Evolutionary conservation across 2,888 invertebrate genomes (phyloP), one percentile per base, ranked within the genome.

Genomic region (Phyllotreta cruciferae): DNA sequence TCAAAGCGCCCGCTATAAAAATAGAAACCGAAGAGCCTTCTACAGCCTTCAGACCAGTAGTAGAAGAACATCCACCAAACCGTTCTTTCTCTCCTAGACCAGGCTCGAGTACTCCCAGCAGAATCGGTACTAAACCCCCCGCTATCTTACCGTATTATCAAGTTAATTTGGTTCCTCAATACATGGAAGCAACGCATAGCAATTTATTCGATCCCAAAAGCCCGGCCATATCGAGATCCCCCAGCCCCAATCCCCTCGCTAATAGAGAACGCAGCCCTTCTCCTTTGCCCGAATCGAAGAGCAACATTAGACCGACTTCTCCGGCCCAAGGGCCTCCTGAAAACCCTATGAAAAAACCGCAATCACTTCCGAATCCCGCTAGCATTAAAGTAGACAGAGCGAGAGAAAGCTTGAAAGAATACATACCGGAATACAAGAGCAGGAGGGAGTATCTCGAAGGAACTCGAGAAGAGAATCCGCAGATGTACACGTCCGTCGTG

Each of bases 91-190:
- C 88, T 9, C 84, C 86, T 1, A 75, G 82, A 63, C 78, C 79
- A 66, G 83, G 90, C 60, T 85, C 91, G 3, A 83, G 85, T 63
- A 91, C 91, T 13, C 91, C 92, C 0, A 89, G 89, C 75, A 80
- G 86, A 81, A 88, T 87, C 62, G 91, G 90, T 76, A 89, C 90
- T 75, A 89, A 89, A 79, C 90, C 92, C 34, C 90, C 90, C 1
- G 88, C 91, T 8, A 84, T 87, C 54, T 87, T 93, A 70, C 93
- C 93, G 6, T 87, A 87, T 73, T 93, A 93, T 77, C 93, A 93
- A 80, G 88, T 88, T 79, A 89, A 90, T 79, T 83, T 92, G 70
- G 87, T 90, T 37, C 85, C 88, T n/a, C 88, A 88, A 45, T 86
- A 88, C 75, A 86, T 87, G 74, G 74, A 81, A 57, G 86, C 90